Conservation (phyloP, 2,888 invertebrate species). For the Tenodera sinensis region DNA sequence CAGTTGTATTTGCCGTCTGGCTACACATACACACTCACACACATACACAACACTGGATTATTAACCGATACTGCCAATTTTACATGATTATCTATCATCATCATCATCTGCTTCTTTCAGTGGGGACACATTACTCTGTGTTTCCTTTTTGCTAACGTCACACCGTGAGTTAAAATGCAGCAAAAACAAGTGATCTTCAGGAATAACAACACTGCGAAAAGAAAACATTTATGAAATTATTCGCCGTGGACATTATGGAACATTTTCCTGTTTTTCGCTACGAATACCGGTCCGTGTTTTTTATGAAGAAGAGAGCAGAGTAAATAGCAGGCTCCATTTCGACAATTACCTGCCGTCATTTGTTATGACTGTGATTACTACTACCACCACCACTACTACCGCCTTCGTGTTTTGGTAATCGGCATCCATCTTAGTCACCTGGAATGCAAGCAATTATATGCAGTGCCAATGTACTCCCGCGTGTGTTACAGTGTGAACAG, state of each 20-base stretch:
- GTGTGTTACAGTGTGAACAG: background rate
- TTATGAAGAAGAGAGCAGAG: background rate
- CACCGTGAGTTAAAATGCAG: background rate
- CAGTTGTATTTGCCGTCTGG: background rate
- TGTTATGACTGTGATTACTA: background rate
- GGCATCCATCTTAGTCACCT: background rate
- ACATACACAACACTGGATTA: background rate
- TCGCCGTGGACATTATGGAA: background rate
- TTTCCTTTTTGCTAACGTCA: background rate
- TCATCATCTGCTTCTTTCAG: background rate
- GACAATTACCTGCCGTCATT: background rate
- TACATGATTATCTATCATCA: slow-evolving; percentile 7
- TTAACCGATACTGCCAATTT: slow-evolving; percentile 11
- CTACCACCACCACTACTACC: background rate
- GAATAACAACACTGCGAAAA: background rate
- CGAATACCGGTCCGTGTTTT: background rate
- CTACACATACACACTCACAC: background rate
- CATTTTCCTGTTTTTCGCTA: background rate
- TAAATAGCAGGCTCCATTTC: background rate
- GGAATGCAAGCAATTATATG: background rate
- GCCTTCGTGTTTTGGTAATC: background rate
- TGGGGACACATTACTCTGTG: background rate
- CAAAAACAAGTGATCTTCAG: background rate
- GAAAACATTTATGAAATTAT: background rate
- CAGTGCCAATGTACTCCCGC: background rate